Evolutionary conservation across 1,140 invertebrate species (phyloP), one percentile per base, ranked within the genome.

Genomic region (Cephus cinctus): DNA sequence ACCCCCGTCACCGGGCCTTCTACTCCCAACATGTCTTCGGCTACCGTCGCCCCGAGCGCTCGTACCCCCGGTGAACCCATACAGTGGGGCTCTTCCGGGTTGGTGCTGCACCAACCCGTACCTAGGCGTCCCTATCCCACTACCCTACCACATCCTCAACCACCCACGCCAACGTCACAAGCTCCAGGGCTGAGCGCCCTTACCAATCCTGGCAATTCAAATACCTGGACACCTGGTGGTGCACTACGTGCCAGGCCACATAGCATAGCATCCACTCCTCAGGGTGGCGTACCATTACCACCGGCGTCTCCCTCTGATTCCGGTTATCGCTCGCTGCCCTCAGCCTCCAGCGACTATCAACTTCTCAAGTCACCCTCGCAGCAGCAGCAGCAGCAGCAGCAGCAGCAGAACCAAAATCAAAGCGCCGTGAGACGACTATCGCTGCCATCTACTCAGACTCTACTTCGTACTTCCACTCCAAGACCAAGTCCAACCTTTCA

Each of bases 401-500:
- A 6, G 3, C 48, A 50, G 21, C 46, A 50, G 8, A 44, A 36
- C 2, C 49, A 55, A 4, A 49, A 54, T 44, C 62, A 65, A 11
- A 66, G 52, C 23, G 63, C 69, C 3, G 50, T 55, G 9, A 57
- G 74, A 8, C 64, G 75, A 32, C 50, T 76, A 0, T 78, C 76
- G 0, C 43, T 78, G 25, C 76, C 75, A 4, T 73, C 76, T 6
- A 69, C 71, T 9, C 76, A 75, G 42, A 57, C 57, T 5, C 16
- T 74, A 6, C 54, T 75, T 1, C 60, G 75, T 1, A 69, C 72
- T 2, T 73, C 69, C 36, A 72, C 66, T 0, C 80, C 81, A 1
- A 78, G 80, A 47, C 76, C 81, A 0, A 84, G 81, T 40, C 81
- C 81, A 0, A 84, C 83, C 0, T 84, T 84, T 62, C 82, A 84